phyloP scores from a whole-genome alignment of 2,888 invertebrate species.

The Helicoverpa assulta region DNA sequence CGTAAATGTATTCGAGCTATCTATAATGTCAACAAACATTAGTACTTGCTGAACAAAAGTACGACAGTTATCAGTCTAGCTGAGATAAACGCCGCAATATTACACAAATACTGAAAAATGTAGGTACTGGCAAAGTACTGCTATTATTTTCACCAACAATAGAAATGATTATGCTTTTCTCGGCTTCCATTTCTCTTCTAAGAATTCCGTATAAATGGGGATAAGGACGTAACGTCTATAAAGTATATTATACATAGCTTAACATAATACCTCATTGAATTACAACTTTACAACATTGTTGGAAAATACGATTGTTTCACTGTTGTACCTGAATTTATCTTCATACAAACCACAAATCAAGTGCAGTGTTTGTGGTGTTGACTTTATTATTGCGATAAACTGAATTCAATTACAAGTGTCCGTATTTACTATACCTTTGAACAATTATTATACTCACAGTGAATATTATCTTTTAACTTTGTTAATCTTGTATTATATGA shows the following conservation, averaged over 20 bases:
- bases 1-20: slow-evolving; percentile 15
- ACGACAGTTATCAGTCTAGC: slow-evolving; percentile 2
- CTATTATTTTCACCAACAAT: slow-evolving; percentile 6
- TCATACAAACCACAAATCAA: slow-evolving; percentile 43
- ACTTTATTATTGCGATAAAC: slow-evolving; percentile 29
- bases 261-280: background rate
- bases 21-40: slow-evolving; percentile 15
- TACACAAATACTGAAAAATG: background rate
- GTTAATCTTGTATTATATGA: slow-evolving; percentile 33
- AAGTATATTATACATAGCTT: slow-evolving; percentile 17
- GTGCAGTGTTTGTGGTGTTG: slow-evolving; percentile 33
- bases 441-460: slow-evolving; percentile 6
- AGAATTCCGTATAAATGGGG: background rate
- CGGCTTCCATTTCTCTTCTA: background rate
- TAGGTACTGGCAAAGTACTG: slow-evolving; percentile 1
- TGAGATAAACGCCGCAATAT: background rate
- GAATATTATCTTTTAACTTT: slow-evolving; percentile 33
- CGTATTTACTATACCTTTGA: slow-evolving; percentile 32
- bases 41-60: background rate
- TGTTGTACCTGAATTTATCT: slow-evolving; percentile 30
- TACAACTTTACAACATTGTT: slow-evolving; percentile 6
- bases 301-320: background rate
- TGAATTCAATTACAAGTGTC: slow-evolving; percentile 38
- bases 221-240: background rate
- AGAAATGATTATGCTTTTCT: slow-evolving; percentile 2